Conservation (phyloP, 2,888 invertebrate genomes). For the Drosophila austrosaltans region DNA sequence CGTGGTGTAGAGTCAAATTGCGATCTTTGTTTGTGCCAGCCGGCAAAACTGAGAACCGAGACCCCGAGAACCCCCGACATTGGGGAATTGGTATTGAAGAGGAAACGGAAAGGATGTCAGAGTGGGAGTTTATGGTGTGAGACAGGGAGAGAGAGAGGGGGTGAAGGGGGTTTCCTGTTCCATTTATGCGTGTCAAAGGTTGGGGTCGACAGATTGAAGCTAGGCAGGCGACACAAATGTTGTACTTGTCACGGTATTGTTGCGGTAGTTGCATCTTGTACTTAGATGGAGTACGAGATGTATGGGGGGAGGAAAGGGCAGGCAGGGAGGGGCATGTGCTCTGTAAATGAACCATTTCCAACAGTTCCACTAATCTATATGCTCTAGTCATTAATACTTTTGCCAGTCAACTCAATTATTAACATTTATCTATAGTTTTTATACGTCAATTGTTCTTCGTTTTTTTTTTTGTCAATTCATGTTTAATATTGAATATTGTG, state of each 20-base stretch:
- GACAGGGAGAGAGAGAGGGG: slow-evolving; percentile 9
- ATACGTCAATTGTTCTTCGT: slow-evolving; percentile 45
- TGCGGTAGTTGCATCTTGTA: slow-evolving; percentile 76
- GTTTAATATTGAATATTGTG: slow-evolving; percentile 23
- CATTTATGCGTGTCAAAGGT: slow-evolving; percentile 81
- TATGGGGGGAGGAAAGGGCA: background rate
- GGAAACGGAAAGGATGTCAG: background rate
- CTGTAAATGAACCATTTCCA: slow-evolving; percentile 55
- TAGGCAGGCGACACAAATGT: slow-evolving; percentile 76
- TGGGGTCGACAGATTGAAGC: slow-evolving; percentile 76
- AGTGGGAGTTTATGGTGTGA: slow-evolving; percentile 6
- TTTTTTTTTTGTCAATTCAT: slow-evolving; percentile 43
- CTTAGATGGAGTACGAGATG: slow-evolving; percentile 33
- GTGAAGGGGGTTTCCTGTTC: slow-evolving; percentile 59
- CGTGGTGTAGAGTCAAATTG: slow-evolving; percentile 83
- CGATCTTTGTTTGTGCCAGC: slow-evolving; percentile 77
- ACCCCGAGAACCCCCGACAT: slow-evolving; percentile 31
- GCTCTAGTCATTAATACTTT: slow-evolving; percentile 61
- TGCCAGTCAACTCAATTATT: slow-evolving; percentile 45
- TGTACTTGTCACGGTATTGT: slow-evolving; percentile 78
- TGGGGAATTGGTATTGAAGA: slow-evolving; percentile 11
- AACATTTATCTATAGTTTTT: slow-evolving; percentile 26
- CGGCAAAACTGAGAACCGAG: slow-evolving; percentile 43
- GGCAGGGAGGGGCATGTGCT: background rate
- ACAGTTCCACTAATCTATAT: slow-evolving; percentile 45